phyloP scores from a whole-genome alignment of 2,888 invertebrate genomes.

The Lutraria lutraria region DNA sequence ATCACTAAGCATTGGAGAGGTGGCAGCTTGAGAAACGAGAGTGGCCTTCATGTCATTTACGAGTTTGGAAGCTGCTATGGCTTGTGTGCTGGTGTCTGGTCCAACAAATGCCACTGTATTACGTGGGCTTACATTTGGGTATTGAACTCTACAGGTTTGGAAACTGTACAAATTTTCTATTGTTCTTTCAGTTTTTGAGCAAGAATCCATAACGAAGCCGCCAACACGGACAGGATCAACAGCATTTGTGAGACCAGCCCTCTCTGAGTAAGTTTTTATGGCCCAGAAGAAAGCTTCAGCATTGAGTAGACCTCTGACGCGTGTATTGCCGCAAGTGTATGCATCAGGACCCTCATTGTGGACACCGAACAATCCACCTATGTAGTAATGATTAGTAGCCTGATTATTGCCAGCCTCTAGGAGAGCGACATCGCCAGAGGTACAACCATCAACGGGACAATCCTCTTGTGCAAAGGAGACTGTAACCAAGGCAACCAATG shows the following conservation, averaged over 20 bases:
- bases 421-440: constrained; percentile 67
- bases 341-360: constrained; percentile 71
- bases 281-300: constrained; percentile 87
- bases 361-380: constrained; percentile 83
- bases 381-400: constrained; percentile 74
- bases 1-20: constrained; percentile 71
- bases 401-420: constrained; percentile 27
- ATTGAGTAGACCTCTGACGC: constrained; percentile 81
- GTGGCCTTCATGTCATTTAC: constrained; percentile 88
- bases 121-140: constrained; percentile 73
- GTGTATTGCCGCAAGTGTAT: constrained; percentile 72
- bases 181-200: constrained; percentile 72
- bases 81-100: constrained; percentile 76
- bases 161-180: constrained; percentile 79
- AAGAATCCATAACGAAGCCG: constrained; percentile 83
- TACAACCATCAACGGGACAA: constrained; percentile 59
- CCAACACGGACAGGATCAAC: constrained; percentile 73
- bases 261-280: constrained; percentile 71
- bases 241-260: constrained; percentile 26
- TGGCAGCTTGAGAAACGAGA: constrained; percentile 85
- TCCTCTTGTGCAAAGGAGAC: constrained; percentile 56
- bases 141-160: constrained; percentile 77
- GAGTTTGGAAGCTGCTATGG: constrained; percentile 80
- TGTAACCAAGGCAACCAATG: constrained; percentile 31
- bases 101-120: constrained; percentile 82